Percentiles rank a stretch among this genome's conserved stretches.
Conservation (phyloP, 2,888 invertebrate genomes). For the Tiliacea citrago region DNA sequence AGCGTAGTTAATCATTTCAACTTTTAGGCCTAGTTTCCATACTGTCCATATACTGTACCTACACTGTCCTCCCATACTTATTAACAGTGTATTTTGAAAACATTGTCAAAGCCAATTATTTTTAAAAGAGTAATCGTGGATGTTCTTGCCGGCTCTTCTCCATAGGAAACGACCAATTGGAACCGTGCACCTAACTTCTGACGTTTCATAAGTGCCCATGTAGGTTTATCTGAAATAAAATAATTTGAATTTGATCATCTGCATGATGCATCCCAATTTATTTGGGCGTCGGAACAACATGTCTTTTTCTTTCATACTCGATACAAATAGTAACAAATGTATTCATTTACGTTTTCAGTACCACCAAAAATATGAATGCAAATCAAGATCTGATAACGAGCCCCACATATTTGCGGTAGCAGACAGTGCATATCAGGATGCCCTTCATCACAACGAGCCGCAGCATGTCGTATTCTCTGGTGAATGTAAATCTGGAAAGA, state of each 20-base stretch:
- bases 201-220: neutral
- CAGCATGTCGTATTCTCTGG: slow-evolving; percentile 97
- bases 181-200: neutral
- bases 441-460: slow-evolving; percentile 96
- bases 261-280: neutral
- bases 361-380: slow-evolving; percentile 95
- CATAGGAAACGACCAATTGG: no score
- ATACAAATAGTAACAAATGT: neutral
- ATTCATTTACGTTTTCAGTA: slow-evolving; percentile 88
- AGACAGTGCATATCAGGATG: slow-evolving; percentile 97
- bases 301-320: neutral
- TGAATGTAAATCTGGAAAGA: slow-evolving; percentile 98
- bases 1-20: no score
- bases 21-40: no score
- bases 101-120: no score
- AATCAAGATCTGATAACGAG: slow-evolving; percentile 96
- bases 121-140: no score
- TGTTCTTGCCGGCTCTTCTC: no score
- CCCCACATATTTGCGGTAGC: slow-evolving; percentile 97
- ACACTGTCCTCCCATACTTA: neutral
- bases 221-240: neutral
- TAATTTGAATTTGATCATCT: neutral
- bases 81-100: neutral
- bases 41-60: no score
- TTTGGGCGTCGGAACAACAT: neutral